These are phyloP conservation scores for Drosophila bunnanda DNA, from an alignment of 2,888 invertebrate genomes.

Conservation along the genomic window DNA sequence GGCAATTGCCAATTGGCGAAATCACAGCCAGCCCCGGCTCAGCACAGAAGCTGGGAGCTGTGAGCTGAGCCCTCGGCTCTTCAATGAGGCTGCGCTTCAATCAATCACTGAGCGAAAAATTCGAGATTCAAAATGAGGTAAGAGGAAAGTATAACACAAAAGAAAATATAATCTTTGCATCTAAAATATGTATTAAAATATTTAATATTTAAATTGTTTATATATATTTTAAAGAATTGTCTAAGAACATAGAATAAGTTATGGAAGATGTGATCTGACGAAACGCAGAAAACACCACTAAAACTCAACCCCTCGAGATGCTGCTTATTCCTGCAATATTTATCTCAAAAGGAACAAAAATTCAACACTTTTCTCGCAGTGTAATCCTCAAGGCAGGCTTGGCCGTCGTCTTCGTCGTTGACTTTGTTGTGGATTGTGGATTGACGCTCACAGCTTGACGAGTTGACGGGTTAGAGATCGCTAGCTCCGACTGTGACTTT, in stretches of 20 bases:
- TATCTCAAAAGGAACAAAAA: too few relatives aligned
- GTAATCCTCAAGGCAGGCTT: slow-evolving; percentile 67
- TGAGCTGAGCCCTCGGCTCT: slow-evolving; percentile 36
- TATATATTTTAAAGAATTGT: not conserved
- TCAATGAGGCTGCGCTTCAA: slow-evolving; percentile 44
- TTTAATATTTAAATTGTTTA: too few relatives aligned
- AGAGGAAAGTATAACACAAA: too few relatives aligned
- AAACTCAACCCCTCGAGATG: too few relatives aligned
- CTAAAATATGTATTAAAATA: too few relatives aligned
- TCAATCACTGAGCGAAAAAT: slow-evolving; percentile 27
- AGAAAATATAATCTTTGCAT: too few relatives aligned
- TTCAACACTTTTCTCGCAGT: slow-evolving; percentile 6
- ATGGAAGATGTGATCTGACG: too few relatives aligned
- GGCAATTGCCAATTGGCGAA: slow-evolving; percentile 53
- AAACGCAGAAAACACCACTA: too few relatives aligned
- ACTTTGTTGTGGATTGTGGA: slow-evolving; percentile 54
- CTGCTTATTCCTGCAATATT: too few relatives aligned
- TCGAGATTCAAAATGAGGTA: not conserved
- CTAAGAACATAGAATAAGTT: too few relatives aligned
- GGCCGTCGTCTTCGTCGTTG: slow-evolving; percentile 59
- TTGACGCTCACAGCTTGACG: slow-evolving; percentile 69
- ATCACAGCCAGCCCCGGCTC: slow-evolving; percentile 25
- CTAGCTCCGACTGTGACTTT: slow-evolving; percentile 48
- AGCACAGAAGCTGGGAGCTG: slow-evolving; percentile 48
- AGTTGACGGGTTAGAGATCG: slow-evolving; percentile 76